Conservation (phyloP, 1,140 invertebrate species). For the Anastrepha obliqua region DNA sequence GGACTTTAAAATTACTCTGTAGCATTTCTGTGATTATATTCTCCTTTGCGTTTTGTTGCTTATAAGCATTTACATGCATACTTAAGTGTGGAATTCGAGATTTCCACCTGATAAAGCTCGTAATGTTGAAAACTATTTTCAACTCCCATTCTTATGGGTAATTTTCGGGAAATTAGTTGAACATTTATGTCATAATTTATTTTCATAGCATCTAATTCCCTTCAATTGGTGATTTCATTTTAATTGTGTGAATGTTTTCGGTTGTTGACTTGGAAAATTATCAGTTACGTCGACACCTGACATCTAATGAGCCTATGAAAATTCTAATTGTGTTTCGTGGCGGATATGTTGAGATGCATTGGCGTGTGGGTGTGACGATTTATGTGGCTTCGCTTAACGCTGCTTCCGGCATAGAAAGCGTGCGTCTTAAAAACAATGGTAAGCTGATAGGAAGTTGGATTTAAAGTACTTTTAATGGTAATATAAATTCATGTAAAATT, state of each 20-base stretch:
- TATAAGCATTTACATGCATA: background rate
- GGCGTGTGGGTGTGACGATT: background rate
- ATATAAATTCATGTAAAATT: conserved; percentile 18
- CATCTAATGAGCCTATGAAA: conserved; percentile 7
- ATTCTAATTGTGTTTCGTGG: background rate
- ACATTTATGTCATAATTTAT: conserved; percentile 20
- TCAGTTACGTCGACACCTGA: background rate
- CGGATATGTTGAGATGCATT: background rate
- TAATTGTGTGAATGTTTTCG: conserved; percentile 47
- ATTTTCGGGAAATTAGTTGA: background rate
- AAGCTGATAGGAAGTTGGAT: background rate
- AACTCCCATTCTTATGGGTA: background rate
- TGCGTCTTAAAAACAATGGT: background rate
- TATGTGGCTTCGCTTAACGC: background rate
- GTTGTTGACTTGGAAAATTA: conserved; percentile 39
- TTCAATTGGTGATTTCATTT: conserved; percentile 17
- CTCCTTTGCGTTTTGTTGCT: background rate
- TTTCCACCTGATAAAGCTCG: conserved; percentile 20
- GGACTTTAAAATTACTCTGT: conserved; percentile 1
- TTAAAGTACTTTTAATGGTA: background rate
- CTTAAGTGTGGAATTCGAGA: background rate
- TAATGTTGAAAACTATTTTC: background rate
- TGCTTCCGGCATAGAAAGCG: conserved; percentile 4
- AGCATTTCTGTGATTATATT: background rate
- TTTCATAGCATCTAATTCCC: background rate